These are phyloP conservation scores for Tenrec ecaudatus DNA, from an alignment of 2,113 vertebrate genomes.

Conservation along the genomic window DNA sequence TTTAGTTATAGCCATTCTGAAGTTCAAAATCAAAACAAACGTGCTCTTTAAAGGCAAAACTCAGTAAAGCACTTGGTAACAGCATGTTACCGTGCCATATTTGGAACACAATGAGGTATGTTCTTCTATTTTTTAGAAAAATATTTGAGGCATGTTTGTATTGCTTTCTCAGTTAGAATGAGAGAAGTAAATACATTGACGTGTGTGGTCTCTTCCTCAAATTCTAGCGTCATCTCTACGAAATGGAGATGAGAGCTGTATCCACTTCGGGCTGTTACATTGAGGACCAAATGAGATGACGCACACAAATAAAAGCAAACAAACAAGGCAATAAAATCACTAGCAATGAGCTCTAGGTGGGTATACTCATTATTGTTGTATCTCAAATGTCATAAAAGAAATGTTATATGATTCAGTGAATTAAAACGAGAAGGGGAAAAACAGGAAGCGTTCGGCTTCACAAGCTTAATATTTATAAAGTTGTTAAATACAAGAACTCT, in stretches of 20 bases:
- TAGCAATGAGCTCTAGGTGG: neutral
- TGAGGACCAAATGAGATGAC: neutral
- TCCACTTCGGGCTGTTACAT: neutral
- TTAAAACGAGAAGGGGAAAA: neutral
- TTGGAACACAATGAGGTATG: neutral
- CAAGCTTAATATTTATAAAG: neutral
- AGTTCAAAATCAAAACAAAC: neutral
- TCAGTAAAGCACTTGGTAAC: neutral
- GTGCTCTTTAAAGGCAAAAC: neutral
- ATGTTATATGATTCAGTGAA: neutral
- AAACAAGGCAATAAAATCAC: too few species aligned
- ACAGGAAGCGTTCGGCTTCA: neutral
- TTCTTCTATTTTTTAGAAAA: neutral
- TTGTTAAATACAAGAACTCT: neutral
- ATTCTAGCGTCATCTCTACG: neutral
- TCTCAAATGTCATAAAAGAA: constrained; percentile 9
- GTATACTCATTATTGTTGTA: neutral
- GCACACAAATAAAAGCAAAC: neutral
- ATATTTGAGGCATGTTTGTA: constrained; percentile 12
- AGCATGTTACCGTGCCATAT: neutral
- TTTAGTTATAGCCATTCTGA: neutral
- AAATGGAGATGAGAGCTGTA: neutral
- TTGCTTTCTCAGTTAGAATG: constrained; percentile 14
- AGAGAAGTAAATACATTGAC: constrained; percentile 18
- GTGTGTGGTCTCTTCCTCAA: neutral